A percentile compares a stretch with the other conserved stretches of the same genome.
Conservation (phyloP, 2,888 invertebrate species). For the Philopedon plagiatum region DNA sequence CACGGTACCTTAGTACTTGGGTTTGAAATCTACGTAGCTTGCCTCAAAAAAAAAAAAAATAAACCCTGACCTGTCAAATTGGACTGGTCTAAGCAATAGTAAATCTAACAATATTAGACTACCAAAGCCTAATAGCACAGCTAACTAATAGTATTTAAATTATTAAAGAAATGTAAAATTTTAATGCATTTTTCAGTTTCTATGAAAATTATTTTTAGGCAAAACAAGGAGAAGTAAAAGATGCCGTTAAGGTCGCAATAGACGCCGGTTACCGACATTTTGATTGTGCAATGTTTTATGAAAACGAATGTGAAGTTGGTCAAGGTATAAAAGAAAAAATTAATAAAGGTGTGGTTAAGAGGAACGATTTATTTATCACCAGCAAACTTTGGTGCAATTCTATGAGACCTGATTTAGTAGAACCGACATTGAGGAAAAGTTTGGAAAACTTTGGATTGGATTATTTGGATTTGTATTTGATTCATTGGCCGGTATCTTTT, state of each 20-base stretch:
- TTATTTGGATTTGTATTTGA: constrained; percentile 73
- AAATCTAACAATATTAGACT: too few relatives aligned
- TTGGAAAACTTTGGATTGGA: constrained; percentile 70
- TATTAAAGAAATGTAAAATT: too few relatives aligned
- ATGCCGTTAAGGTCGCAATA: constrained; percentile 82
- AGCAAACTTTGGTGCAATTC: constrained; percentile 91
- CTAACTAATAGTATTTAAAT: too few relatives aligned
- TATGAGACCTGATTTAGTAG: constrained; percentile 70
- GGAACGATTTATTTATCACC: constrained; percentile 79
- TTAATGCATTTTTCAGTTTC: too few relatives aligned
- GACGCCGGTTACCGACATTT: constrained; percentile 85
- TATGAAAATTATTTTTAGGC: constrained; percentile 47
- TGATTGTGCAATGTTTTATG: constrained; percentile 82
- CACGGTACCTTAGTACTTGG: too few relatives aligned
- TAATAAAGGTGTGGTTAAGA: constrained; percentile 69
- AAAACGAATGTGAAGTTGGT: constrained; percentile 83
- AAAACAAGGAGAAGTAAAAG: constrained; percentile 73
- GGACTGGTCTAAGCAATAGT: too few relatives aligned
- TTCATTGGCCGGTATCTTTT: constrained; percentile 70
- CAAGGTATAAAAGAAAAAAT: constrained; percentile 68
- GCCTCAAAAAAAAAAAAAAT: too few relatives aligned
- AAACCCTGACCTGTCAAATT: too few relatives aligned
- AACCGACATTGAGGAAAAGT: constrained; percentile 65
- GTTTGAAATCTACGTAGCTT: too few relatives aligned
- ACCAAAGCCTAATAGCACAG: too few relatives aligned